Evolutionary conservation across 2,888 invertebrate genomes (phyloP), one percentile per base, ranked within the genome.

Genomic region (Monochamus alternatus): DNA sequence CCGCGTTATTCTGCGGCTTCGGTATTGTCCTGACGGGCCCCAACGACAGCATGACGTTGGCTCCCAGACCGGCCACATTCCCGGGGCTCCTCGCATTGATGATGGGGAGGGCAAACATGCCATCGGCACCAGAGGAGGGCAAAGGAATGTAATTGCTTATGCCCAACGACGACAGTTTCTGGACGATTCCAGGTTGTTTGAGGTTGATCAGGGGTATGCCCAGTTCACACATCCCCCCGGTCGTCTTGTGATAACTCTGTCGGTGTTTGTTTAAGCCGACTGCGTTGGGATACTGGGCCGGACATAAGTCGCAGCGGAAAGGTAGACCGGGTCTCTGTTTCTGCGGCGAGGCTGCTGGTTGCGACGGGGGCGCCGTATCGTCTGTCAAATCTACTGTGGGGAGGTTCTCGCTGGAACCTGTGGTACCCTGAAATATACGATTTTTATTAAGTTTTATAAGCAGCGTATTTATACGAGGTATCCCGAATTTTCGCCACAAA

Each of bases 91-190:
- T 82, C 3, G 84, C 80, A 66, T 84, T 87, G 55, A 88, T 86
- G n/a, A 95, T 92, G 1, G 95, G 95, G 70, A 95, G 90, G 10
- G 93, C 94, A 81, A 93, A 95, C 76, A 92, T 80, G n/a, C 81
- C 83, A 30, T 83, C 82, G 0, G 85, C 80, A 5, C 84, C 85
- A 0, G 88, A 89, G 81, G 93, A 93, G 2, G 93, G 93, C 77
- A 95, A 85, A 0, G 95, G 95, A 82, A 95, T 94, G 87, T 93
- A 95, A 89, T 93, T 94, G 84, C 92, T 92, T 78, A 95, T 94
- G 59, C 95, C 95, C 84, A 95, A 89, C 84, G 88, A 91, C 78
- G 92, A 91, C 10, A 95, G 89, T 80, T 93, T 91, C 81, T 91
- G 91, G 67, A 94, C 87, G 32, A 93, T 92, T 12, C 93, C 92